Conservation (phyloP, 2,797 vertebrate species). For the Rhinoraja longicauda region DNA sequence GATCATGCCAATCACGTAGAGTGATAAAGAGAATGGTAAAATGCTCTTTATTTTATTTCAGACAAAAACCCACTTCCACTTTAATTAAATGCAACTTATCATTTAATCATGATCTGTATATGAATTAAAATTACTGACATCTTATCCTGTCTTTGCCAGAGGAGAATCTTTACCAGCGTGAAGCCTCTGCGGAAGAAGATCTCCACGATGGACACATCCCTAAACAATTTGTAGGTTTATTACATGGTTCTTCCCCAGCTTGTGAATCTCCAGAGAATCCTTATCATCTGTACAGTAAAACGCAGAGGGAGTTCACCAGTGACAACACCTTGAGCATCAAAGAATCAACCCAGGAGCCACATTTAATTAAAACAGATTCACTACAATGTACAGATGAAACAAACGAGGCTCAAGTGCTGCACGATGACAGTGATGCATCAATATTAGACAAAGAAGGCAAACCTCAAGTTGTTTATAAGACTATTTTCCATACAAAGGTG, state of each 20-base stretch:
- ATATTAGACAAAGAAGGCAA: slow-evolving; percentile 64
- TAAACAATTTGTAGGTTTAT: slow-evolving; percentile 85
- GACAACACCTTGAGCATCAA: slow-evolving; percentile 28
- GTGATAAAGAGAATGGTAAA: neutral
- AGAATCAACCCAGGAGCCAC: slow-evolving; percentile 53
- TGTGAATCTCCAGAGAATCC: slow-evolving; percentile 89
- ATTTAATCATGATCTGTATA: neutral
- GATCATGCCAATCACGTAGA: too few species aligned
- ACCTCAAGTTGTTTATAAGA: slow-evolving; percentile 84
- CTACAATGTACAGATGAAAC: slow-evolving; percentile 55
- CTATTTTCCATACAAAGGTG: slow-evolving; percentile 81
- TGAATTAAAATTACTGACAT: neutral
- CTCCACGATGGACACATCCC: slow-evolving; percentile 74
- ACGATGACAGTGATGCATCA: slow-evolving; percentile 52
- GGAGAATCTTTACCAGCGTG: slow-evolving; percentile 55
- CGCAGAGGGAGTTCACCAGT: slow-evolving; percentile 49
- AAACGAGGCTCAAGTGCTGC: slow-evolving; percentile 52
- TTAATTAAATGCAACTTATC: neutral
- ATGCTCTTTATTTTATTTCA: neutral
- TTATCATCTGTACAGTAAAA: slow-evolving; percentile 78
- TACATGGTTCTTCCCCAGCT: slow-evolving; percentile 88
- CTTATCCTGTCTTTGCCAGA: slow-evolving; percentile 48
- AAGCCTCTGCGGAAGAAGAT: slow-evolving; percentile 58
- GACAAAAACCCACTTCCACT: neutral
- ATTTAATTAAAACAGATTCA: slow-evolving; percentile 52